Base-by-base conservation (phyloP, 2,113 vertebrate genomes). In the Felis chaus region DNA sequence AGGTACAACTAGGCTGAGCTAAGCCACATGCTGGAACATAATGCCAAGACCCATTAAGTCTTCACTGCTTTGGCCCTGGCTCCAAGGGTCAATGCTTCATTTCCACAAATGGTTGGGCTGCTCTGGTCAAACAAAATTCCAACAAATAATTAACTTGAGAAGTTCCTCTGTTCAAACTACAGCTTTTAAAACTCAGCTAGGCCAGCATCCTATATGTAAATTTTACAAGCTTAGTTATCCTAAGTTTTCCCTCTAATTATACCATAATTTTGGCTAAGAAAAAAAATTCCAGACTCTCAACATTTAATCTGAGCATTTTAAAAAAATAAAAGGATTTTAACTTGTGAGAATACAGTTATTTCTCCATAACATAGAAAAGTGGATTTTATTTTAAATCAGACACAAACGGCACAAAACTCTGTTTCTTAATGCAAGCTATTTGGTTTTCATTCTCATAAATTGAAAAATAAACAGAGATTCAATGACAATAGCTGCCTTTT, bases 321-420 rank as follows among this genome's bases (percentile, higher is more conserved):
- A 76, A 55, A 55, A 89, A 91, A 78, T 27, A 33, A 71, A 95
- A 81, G 23, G 21, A 93, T 48, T 95, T 94, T 80, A 83, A 78
- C 13, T 73, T 95, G 10, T 23, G 57, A 61, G 19, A 61, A 21
- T 83, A 5, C 36, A 29, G 36, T 94, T 74, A 61, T 76, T 92
- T 91, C 23, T 83, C 16, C 4, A 45, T 88, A n/a, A 87, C 13
- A 87, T 65, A 88, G 16, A 68, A 76, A 94, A 73, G 9, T 81
- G 57, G 66, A 48, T 79, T 93, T 94, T 84, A 71, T 91, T 95
- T 95, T 82, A 97, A 95, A 88, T 89, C 39, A 93, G 88, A 94
- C 3, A 78, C 55, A 50, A 94, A 91, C 18, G n/a, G 7, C 48
- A 97, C 39, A 82, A 85, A 87, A 63, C 11, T 36, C 11, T 36